These are phyloP conservation scores for Eutrigla gurnardus DNA, from an alignment of 2,797 vertebrate genomes.

Conservation along the genomic window DNA sequence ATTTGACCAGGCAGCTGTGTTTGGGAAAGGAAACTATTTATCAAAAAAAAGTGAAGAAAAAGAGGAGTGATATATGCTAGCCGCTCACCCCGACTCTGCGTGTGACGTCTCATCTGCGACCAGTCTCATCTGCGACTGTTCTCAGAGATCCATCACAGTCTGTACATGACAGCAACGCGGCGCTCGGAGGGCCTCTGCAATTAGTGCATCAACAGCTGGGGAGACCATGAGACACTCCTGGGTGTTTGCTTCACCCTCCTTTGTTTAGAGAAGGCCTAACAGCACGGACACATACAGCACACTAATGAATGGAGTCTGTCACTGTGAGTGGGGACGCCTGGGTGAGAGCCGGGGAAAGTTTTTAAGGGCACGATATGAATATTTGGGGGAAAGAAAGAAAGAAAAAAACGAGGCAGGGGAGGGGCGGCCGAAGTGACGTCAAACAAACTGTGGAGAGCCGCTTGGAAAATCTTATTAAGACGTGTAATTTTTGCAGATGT, in stretches of 20 bases:
- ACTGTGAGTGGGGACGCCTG: conserved; percentile 51
- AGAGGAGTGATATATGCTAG: conserved; percentile 75
- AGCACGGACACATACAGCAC: conserved; percentile 52
- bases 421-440: conserved; percentile 40
- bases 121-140: conserved; percentile 51
- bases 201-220: conserved; percentile 80
- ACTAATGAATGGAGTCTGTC: conserved; percentile 73
- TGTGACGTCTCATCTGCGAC: conserved; percentile 55
- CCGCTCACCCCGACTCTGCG: conserved; percentile 55
- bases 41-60: conserved; percentile 63
- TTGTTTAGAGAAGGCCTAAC: conserved; percentile 65
- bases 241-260: conserved; percentile 60
- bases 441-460: conserved; percentile 39
- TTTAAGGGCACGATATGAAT: conserved; percentile 28
- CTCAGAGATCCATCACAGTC: conserved; percentile 70
- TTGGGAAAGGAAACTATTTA: conserved; percentile 84
- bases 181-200: conserved; percentile 68
- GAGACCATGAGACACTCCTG: conserved; percentile 77
- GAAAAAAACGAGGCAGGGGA: no score
- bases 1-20: conserved; percentile 84
- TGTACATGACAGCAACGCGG: conserved; percentile 56
- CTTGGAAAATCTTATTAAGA: conserved; percentile 74
- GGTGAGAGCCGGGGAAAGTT: conserved; percentile 27
- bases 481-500: conserved; percentile 75
- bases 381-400: conserved; percentile 35